Conservation (phyloP, 2,113 vertebrate genomes). For the Xiphophorus maculatus region DNA sequence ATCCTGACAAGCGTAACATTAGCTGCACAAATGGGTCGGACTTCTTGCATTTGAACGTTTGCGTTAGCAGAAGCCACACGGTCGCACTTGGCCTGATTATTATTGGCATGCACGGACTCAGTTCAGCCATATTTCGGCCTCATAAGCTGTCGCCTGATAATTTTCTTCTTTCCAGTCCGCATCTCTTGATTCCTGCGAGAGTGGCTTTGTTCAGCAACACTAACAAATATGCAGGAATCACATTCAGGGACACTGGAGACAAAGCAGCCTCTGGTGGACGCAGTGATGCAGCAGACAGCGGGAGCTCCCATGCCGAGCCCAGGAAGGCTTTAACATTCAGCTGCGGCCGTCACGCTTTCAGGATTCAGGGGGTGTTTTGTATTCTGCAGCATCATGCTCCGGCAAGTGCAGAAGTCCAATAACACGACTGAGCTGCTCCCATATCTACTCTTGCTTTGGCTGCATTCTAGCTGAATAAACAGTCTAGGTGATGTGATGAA, state of each 20-base stretch:
- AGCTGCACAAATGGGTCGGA: not conserved
- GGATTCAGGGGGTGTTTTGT: constrained; percentile 7
- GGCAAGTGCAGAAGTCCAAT: constrained; percentile 12
- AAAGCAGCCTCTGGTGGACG: not conserved
- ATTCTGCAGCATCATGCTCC: constrained; percentile 33
- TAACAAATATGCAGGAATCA: constrained; percentile 11
- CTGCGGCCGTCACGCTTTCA: constrained; percentile 19
- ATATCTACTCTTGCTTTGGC: constrained; percentile 37
- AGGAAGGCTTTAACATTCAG: not conserved
- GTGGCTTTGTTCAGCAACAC: constrained; percentile 15
- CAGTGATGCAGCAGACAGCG: not conserved
- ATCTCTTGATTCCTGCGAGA: not conserved
- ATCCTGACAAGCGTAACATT: constrained; percentile 43
- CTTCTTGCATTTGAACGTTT: constrained; percentile 1
- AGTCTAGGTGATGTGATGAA: constrained; percentile 11
- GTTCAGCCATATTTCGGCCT: not conserved
- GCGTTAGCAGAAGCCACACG: constrained; percentile 15
- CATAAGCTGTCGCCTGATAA: constrained; percentile 7
- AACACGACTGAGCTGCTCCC: constrained; percentile 1
- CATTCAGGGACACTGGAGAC: not conserved
- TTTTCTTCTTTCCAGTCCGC: not conserved
- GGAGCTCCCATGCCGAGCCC: not conserved
- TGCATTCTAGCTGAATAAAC: constrained; percentile 38
- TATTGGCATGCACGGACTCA: not conserved
- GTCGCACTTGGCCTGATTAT: constrained; percentile 24